A percentile compares a stretch with the other conserved stretches of the same genome.
Evolutionary conservation across 2,888 invertebrate genomes (phyloP).

Genomic region (Trichopoda pennipes): DNA sequence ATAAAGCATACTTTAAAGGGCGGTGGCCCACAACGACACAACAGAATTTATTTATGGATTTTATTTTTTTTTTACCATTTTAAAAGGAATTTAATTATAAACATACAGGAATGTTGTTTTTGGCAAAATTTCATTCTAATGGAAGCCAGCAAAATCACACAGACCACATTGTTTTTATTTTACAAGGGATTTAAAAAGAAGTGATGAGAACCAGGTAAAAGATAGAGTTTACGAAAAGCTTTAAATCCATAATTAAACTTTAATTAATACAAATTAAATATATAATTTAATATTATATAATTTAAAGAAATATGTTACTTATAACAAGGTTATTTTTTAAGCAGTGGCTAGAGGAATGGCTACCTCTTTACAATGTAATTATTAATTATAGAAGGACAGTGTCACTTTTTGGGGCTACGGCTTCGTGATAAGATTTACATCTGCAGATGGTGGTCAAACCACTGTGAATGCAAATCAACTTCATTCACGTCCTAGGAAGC

Average conservation of each 20-base stretch:
- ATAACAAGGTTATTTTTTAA: too few species aligned
- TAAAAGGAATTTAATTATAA: constrained; percentile 66
- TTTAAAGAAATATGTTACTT: too few species aligned
- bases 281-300: too few species aligned
- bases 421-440: too few species aligned
- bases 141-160: background rate
- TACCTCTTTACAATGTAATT: too few species aligned
- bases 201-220: background rate
- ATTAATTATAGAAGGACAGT: too few species aligned
- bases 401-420: too few species aligned
- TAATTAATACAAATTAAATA: too few species aligned
- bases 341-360: too few species aligned
- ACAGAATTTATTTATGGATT: constrained; percentile 58
- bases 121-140: background rate
- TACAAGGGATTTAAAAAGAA: constrained; percentile 4
- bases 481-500: too few species aligned
- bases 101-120: constrained; percentile 45
- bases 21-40: constrained; percentile 45
- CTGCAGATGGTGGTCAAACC: too few species aligned
- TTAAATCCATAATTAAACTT: background rate
- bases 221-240: background rate
- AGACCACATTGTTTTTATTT: constrained; percentile 1
- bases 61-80: constrained; percentile 53
- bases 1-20: constrained; percentile 71
- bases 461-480: too few species aligned